Percentiles rank a stretch among this genome's conserved stretches.
Evolutionary conservation across 2,888 invertebrate genomes (phyloP).

Genomic region (Spialia ferax): DNA sequence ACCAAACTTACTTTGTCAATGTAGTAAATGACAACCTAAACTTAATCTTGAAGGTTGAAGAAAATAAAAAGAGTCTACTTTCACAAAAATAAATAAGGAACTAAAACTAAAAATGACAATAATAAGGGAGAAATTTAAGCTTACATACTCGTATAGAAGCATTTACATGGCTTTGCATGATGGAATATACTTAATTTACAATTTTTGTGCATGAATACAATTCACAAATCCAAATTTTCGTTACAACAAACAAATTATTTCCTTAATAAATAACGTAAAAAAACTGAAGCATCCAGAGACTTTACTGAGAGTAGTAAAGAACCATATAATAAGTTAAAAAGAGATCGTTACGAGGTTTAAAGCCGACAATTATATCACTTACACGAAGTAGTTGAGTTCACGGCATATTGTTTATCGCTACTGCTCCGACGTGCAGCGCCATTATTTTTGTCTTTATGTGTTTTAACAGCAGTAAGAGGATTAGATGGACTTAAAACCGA

Average conservation of each 20-base stretch:
- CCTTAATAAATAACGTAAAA: not conserved
- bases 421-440: conserved; percentile 64
- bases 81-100: too few relatives aligned
- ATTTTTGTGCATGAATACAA: too few relatives aligned
- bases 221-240: too few relatives aligned
- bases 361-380: conserved; percentile 67
- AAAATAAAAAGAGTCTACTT: too few relatives aligned
- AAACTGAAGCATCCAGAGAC: not conserved
- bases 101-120: too few relatives aligned
- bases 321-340: conserved; percentile 61
- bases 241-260: too few relatives aligned
- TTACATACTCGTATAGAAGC: too few relatives aligned
- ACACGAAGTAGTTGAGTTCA: conserved; percentile 60
- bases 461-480: conserved; percentile 66
- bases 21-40: too few relatives aligned
- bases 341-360: conserved; percentile 68
- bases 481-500: conserved; percentile 48
- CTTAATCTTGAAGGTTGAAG: too few relatives aligned
- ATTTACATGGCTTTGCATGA: too few relatives aligned
- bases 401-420: conserved; percentile 68
- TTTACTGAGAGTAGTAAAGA: conserved; percentile 53
- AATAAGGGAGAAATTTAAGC: too few relatives aligned
- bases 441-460: conserved; percentile 73
- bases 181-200: too few relatives aligned
- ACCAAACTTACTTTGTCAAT: not conserved